These are phyloP conservation scores for Huso huso DNA, from an alignment of 2,797 vertebrate species.

Conservation along the genomic window DNA sequence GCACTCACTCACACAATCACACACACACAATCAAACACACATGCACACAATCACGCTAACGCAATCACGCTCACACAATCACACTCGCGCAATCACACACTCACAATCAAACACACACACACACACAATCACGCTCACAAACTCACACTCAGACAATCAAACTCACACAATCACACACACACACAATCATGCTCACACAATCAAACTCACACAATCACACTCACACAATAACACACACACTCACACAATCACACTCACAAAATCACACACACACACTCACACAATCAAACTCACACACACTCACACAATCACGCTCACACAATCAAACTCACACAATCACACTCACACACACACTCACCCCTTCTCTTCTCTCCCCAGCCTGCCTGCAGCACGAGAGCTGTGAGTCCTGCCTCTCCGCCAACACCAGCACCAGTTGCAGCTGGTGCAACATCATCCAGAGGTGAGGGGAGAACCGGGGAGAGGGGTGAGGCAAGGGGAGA, in stretches of 20 bases:
- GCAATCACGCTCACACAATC: too few relatives aligned
- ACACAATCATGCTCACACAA: too few relatives aligned
- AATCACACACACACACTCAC: too few relatives aligned
- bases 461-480: slow-evolving; percentile 39
- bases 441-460: slow-evolving; percentile 93
- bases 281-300: not conserved
- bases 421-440: slow-evolving; percentile 73
- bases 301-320: not conserved
- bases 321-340: too few relatives aligned
- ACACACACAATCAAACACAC: too few relatives aligned
- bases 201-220: not conserved
- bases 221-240: too few relatives aligned
- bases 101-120: too few relatives aligned
- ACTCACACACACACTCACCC: not conserved
- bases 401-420: slow-evolving; percentile 66
- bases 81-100: not conserved
- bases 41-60: not conserved
- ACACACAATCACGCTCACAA: not conserved
- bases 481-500: too few relatives aligned
- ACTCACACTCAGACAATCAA: too few relatives aligned
- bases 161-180: too few relatives aligned
- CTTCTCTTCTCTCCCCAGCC: slow-evolving; percentile 51
- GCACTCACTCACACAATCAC: too few relatives aligned
- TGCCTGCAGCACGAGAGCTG: slow-evolving; percentile 83
- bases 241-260: too few relatives aligned